phyloP scores from a whole-genome alignment of 1,140 invertebrate genomes.

The Drosophila pseudoobscura region DNA sequence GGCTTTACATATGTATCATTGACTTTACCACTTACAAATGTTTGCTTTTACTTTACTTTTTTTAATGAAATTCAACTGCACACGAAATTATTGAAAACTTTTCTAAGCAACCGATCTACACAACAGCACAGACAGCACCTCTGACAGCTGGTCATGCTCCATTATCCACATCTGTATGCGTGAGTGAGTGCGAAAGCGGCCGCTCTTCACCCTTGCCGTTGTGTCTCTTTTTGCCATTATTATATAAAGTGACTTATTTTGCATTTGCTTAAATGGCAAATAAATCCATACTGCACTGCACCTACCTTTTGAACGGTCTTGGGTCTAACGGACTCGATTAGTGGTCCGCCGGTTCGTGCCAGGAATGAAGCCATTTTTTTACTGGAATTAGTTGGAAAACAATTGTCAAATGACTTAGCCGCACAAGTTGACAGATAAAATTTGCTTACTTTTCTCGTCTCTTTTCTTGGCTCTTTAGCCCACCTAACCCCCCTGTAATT shows the following conservation, averaged over 20 bases:
- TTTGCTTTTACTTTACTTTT: background rate
- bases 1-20: background rate
- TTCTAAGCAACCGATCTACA: conserved; percentile 14
- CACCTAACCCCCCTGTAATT: no score
- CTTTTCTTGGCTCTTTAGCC: no score
- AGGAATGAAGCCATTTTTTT: conserved; percentile 78
- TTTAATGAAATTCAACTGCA: background rate
- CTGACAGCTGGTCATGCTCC: background rate
- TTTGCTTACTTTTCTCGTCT: conserved; percentile 24
- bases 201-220: conserved; percentile 47
- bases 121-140: conserved; percentile 5
- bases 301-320: conserved; percentile 69
- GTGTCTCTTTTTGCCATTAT: conserved; percentile 62
- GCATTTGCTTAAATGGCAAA: conserved; percentile 23
- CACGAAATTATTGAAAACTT: conserved; percentile 11
- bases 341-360: conserved; percentile 62
- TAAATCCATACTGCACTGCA: conserved; percentile 16
- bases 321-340: conserved; percentile 67
- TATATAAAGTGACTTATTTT: conserved; percentile 70
- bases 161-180: background rate
- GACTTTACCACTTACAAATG: background rate
- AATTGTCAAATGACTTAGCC: background rate
- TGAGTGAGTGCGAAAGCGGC: conserved; percentile 1
- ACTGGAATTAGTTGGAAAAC: conserved; percentile 13
- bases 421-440: conserved; percentile 11